phyloP scores from a whole-genome alignment of 2,888 invertebrate genomes.

The Sacculina carcini region DNA sequence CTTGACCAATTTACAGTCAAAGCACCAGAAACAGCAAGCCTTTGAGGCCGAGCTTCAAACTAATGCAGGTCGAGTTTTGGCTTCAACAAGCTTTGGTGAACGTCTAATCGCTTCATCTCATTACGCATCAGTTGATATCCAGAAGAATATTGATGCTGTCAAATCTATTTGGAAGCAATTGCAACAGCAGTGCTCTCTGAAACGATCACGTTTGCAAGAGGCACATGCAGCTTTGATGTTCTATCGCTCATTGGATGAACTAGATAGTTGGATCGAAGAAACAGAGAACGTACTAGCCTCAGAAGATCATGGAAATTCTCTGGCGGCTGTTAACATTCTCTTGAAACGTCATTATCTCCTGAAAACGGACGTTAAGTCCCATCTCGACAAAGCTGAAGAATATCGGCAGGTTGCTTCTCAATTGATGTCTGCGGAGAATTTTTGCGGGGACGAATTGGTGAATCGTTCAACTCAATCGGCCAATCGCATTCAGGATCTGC shows the following conservation, averaged over 20 bases:
- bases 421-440: slow-evolving; percentile 54
- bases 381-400: slow-evolving; percentile 51
- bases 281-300: slow-evolving; percentile 45
- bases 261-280: slow-evolving; percentile 79
- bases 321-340: slow-evolving; percentile 57
- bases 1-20: slow-evolving; percentile 82
- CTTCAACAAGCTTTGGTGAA: slow-evolving; percentile 19
- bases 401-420: slow-evolving; percentile 32
- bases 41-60: slow-evolving; percentile 84
- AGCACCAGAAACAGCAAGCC: slow-evolving; percentile 81
- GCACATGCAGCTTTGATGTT: slow-evolving; percentile 74
- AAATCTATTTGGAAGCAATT: slow-evolving; percentile 66
- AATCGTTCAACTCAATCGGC: slow-evolving; percentile 38
- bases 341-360: slow-evolving; percentile 32
- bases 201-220: slow-evolving; percentile 58
- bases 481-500: slow-evolving; percentile 30
- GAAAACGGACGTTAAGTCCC: slow-evolving; percentile 61
- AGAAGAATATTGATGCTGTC: slow-evolving; percentile 49
- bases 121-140: slow-evolving; percentile 64
- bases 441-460: slow-evolving; percentile 63
- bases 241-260: slow-evolving; percentile 66
- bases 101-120: slow-evolving; percentile 41
- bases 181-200: slow-evolving; percentile 50
- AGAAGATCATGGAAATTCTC: slow-evolving; percentile 59
- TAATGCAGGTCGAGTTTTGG: slow-evolving; percentile 58